These are phyloP conservation scores for Myocastor coypus DNA, from an alignment of 2,113 vertebrate species.

Conservation along the genomic window DNA sequence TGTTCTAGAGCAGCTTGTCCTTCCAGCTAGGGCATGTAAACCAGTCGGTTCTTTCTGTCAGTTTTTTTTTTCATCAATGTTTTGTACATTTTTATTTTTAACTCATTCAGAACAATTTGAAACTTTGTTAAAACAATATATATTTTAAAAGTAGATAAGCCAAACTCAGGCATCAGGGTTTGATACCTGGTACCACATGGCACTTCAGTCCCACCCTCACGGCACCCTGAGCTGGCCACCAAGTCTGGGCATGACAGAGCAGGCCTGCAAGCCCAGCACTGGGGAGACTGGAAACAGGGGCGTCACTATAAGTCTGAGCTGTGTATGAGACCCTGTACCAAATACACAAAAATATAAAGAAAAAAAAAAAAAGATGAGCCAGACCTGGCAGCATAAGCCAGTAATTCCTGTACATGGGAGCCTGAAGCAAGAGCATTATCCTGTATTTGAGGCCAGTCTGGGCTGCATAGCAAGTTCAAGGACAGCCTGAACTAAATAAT, in stretches of 20 bases:
- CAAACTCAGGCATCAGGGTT: too few relatives aligned
- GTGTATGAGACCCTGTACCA: too few relatives aligned
- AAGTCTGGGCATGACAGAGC: too few relatives aligned
- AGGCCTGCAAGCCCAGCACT: too few relatives aligned
- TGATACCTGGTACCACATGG: too few relatives aligned
- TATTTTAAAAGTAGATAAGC: neutral
- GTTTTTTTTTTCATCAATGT: neutral
- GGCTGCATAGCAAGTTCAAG: neutral
- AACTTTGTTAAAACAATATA: neutral
- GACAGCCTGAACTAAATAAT: too few relatives aligned
- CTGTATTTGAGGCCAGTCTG: neutral
- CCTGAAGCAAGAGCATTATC: neutral
- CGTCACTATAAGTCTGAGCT: too few relatives aligned
- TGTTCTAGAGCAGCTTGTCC: neutral
- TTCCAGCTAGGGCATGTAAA: neutral
- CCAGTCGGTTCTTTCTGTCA: neutral
- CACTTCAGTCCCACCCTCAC: too few relatives aligned
- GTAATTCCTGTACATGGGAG: neutral
- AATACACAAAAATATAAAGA: too few relatives aligned
- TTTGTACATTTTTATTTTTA: neutral
- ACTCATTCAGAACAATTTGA: neutral
- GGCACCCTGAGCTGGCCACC: too few relatives aligned
- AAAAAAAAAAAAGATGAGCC: neutral
- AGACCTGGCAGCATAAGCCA: neutral
- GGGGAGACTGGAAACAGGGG: too few relatives aligned